Evolutionary conservation across 2,797 vertebrate species (phyloP).

Genomic region (Notoglanidium macrostoma): DNA sequence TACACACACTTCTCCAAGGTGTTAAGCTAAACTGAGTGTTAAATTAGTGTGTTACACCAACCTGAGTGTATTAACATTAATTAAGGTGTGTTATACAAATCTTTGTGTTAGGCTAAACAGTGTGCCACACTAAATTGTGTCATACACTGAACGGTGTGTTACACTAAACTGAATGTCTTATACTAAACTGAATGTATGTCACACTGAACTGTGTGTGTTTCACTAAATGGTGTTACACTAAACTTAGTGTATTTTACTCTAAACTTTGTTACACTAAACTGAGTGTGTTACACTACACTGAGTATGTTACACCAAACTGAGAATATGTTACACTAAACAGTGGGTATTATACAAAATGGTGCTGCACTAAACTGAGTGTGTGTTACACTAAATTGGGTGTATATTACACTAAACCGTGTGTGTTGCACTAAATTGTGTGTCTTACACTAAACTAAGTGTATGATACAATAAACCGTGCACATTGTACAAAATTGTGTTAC

Average conservation of each 20-base stretch:
- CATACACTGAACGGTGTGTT: background rate
- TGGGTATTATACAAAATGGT: background rate
- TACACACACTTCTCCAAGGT: constrained; percentile 10
- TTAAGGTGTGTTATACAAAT: background rate
- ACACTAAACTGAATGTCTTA: background rate
- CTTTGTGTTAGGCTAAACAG: background rate
- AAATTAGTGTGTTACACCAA: background rate
- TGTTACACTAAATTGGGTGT: background rate
- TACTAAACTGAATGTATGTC: constrained; percentile 10
- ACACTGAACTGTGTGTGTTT: background rate
- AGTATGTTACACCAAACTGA: background rate
- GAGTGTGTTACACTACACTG: background rate
- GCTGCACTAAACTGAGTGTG: background rate
- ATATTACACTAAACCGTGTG: background rate
- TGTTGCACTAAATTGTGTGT: constrained; percentile 22
- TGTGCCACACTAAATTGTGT: constrained; percentile 20
- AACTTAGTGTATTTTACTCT: background rate
- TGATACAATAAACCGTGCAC: background rate
- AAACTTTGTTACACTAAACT: constrained; percentile 1
- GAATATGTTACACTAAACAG: background rate
- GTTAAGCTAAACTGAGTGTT: background rate
- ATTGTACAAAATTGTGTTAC: too few species aligned
- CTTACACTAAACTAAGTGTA: background rate
- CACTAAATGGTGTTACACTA: background rate
- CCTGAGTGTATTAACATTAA: background rate